A percentile compares a stretch with the other conserved stretches of the same genome.
Conservation (phyloP, 2,888 invertebrate genomes). For the Dryocosmus kuriphilus region DNA sequence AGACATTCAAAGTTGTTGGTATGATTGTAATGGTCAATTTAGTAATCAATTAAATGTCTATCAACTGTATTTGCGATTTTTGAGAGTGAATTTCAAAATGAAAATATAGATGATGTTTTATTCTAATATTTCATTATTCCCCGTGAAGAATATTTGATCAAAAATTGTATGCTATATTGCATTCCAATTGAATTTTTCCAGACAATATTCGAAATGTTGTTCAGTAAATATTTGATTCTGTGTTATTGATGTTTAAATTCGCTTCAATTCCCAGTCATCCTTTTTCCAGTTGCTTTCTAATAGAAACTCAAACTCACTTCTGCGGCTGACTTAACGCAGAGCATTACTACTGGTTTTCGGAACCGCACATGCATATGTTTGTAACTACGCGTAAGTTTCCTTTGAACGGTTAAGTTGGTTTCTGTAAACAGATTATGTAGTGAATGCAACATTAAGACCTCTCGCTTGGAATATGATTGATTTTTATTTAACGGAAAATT, state of each 20-base stretch:
- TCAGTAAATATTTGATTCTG: conserved; percentile 4
- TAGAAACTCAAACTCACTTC: conserved; percentile 24
- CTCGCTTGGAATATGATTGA: neutral
- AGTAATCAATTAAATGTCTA: neutral
- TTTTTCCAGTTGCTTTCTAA: conserved; percentile 29
- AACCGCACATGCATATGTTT: neutral
- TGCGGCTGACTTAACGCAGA: conserved; percentile 42
- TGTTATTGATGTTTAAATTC: conserved; percentile 26
- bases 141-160: neutral
- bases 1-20: too few relatives aligned
- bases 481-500: neutral
- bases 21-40: neutral
- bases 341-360: conserved; percentile 28
- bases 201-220: conserved; percentile 13
- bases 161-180: neutral
- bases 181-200: neutral
- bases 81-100: neutral
- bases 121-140: neutral
- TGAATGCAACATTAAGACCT: conserved; percentile 13
- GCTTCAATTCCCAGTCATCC: conserved; percentile 20
- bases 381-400: conserved; percentile 8
- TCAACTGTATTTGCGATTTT: neutral
- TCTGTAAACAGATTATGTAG: conserved; percentile 46
- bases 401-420: conserved; percentile 45
- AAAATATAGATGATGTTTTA: neutral